Percentiles rank a stretch among this genome's conserved stretches.
Conservation (phyloP, 2,797 vertebrate species). For the Aplochiton taeniatus region DNA sequence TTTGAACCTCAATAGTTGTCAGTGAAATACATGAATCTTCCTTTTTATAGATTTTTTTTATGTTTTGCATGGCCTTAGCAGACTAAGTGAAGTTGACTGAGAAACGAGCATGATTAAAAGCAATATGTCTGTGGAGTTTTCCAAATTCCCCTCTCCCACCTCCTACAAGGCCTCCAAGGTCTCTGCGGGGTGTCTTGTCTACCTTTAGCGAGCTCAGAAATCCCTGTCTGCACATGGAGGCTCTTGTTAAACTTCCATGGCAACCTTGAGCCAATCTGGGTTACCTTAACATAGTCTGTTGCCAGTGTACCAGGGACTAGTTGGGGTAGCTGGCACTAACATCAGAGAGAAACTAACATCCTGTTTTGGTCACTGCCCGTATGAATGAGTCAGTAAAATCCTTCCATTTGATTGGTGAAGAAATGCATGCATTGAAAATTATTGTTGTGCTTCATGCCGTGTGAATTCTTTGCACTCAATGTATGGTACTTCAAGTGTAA, state of each 20-base stretch:
- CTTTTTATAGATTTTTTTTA: slow-evolving; percentile 34
- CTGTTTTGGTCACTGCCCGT: slow-evolving; percentile 20
- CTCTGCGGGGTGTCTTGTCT: slow-evolving; percentile 41
- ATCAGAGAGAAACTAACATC: slow-evolving; percentile 2
- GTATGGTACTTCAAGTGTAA: slow-evolving; percentile 54
- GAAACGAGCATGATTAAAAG: slow-evolving; percentile 30
- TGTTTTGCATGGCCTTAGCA: slow-evolving; percentile 58
- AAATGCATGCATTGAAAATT: slow-evolving; percentile 46
- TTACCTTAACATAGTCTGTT: slow-evolving; percentile 21
- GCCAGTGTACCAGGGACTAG: slow-evolving; percentile 32
- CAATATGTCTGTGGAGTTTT: slow-evolving; percentile 46
- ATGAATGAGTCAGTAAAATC: slow-evolving; percentile 12
- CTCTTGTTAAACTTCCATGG: slow-evolving; percentile 28
- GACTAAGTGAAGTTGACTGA: slow-evolving; percentile 12
- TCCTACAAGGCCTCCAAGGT: slow-evolving; percentile 23
- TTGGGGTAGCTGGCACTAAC: not conserved
- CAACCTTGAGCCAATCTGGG: slow-evolving; percentile 25
- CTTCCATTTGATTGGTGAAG: slow-evolving; percentile 11
- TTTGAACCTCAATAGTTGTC: slow-evolving; percentile 33
- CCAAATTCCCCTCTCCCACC: slow-evolving; percentile 13
- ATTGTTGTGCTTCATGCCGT: slow-evolving; percentile 37
- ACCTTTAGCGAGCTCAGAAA: slow-evolving; percentile 34
- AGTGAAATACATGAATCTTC: slow-evolving; percentile 8
- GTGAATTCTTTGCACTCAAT: slow-evolving; percentile 52
- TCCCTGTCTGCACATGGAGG: slow-evolving; percentile 33